A percentile compares a stretch with the other conserved stretches of the same genome.
Conservation (phyloP, 2,888 invertebrate species). For the Tetramorium bicarinatum region DNA sequence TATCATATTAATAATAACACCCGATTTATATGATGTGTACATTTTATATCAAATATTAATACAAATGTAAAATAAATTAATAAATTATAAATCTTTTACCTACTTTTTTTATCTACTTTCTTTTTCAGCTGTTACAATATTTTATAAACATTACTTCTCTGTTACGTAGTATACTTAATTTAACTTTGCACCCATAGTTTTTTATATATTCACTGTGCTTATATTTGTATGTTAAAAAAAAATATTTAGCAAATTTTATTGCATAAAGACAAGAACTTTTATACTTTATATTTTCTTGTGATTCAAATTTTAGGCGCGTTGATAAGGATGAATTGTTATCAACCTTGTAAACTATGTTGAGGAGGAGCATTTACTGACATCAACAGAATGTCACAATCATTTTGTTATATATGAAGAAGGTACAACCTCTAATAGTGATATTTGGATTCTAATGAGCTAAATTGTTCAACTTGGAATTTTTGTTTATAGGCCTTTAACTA, state of each 20-base stretch:
- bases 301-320: conserved; percentile 17
- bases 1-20: not conserved
- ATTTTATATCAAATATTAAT: not conserved
- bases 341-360: conserved; percentile 51
- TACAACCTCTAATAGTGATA: conserved; percentile 1
- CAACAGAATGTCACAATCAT: conserved; percentile 23
- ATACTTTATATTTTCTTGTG: not conserved
- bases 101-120: not conserved
- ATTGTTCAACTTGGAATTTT: not conserved
- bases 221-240: not conserved
- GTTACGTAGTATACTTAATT: not conserved
- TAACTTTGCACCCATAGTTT: not conserved
- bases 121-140: not conserved
- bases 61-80: not conserved
- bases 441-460: not conserved
- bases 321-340: conserved; percentile 58
- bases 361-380: conserved; percentile 13
- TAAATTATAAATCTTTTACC: not conserved
- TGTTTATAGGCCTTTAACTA: not conserved
- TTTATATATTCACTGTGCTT: not conserved
- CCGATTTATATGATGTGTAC: not conserved
- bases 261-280: not conserved
- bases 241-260: not conserved
- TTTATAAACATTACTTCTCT: not conserved
- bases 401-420: not conserved